These are phyloP conservation scores for Labia minor DNA, from an alignment of 2,888 invertebrate species.

Conservation along the genomic window DNA sequence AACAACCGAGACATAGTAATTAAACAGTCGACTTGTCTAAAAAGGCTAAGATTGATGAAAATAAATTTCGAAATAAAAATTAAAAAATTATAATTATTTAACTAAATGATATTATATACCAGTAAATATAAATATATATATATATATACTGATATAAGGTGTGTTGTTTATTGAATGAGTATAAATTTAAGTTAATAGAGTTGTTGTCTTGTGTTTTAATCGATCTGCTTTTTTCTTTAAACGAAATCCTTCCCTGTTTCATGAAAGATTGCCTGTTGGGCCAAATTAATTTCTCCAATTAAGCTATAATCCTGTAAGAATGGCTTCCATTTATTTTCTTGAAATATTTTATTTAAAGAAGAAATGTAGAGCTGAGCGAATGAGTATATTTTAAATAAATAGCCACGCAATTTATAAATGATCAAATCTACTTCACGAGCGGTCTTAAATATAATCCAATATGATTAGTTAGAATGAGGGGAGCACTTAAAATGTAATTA, in stretches of 20 bases:
- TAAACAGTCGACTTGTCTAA: constrained; percentile 13
- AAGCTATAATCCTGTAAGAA: constrained; percentile 7
- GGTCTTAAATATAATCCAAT: too few species aligned
- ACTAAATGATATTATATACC: too few species aligned
- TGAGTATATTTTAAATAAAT: too few species aligned
- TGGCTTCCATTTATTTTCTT: not conserved
- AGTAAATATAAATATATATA: too few species aligned
- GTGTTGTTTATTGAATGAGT: not conserved
- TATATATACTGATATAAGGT: too few species aligned
- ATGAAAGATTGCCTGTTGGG: constrained; percentile 8
- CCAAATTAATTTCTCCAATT: constrained; percentile 2
- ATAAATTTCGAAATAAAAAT: constrained; percentile 1
- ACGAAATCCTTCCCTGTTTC: constrained; percentile 7
- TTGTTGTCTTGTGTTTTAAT: constrained; percentile 1
- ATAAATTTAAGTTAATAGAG: not conserved
- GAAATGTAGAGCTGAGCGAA: too few species aligned
- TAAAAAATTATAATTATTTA: not conserved
- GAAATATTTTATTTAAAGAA: not conserved
- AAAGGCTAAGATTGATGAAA: not conserved
- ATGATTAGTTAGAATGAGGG: too few species aligned
- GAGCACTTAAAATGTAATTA: too few species aligned
- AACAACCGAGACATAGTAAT: constrained; percentile 1
- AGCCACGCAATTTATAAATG: too few species aligned
- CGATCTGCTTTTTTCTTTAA: not conserved
- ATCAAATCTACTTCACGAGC: too few species aligned